Evolutionary conservation across 2,797 vertebrate species (phyloP).

Genomic region (Galagoides demidoff): DNA sequence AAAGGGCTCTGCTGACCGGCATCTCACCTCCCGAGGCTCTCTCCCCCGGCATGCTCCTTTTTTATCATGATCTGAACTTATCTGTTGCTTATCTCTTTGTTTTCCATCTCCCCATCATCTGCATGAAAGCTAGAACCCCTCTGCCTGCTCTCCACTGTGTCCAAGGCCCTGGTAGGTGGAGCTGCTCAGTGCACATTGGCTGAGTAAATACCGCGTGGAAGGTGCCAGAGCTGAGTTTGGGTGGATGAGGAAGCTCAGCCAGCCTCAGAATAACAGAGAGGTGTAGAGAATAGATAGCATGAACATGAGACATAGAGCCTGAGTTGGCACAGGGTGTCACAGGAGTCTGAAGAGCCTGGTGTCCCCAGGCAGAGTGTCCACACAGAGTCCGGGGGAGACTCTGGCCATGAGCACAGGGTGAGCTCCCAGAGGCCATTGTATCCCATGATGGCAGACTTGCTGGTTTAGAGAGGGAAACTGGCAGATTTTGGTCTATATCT

Average conservation of each 20-base stretch:
- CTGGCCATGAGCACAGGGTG: not conserved
- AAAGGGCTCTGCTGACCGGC: not conserved
- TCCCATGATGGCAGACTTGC: not conserved
- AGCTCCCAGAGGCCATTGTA: not conserved
- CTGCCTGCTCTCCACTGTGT: not conserved
- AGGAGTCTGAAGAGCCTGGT: not conserved
- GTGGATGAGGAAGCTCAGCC: not conserved
- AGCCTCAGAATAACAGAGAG: not conserved
- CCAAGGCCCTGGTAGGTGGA: not conserved
- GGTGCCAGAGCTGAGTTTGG: not conserved
- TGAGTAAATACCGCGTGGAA: not conserved
- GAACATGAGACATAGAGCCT: not conserved
- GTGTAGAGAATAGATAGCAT: not conserved
- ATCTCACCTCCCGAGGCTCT: not conserved
- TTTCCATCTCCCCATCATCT: not conserved
- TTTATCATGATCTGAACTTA: not conserved
- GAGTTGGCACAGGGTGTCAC: no score
- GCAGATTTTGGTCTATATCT: not conserved
- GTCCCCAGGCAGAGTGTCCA: not conserved
- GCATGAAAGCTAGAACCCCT: not conserved
- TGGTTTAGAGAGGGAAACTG: not conserved
- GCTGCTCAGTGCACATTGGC: not conserved
- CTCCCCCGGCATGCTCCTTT: not conserved
- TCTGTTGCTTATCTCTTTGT: not conserved
- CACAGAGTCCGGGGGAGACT: not conserved